Evolutionary conservation across 2,113 vertebrate genomes (phyloP).

Genomic region (Tragelaphus imberbis): DNA sequence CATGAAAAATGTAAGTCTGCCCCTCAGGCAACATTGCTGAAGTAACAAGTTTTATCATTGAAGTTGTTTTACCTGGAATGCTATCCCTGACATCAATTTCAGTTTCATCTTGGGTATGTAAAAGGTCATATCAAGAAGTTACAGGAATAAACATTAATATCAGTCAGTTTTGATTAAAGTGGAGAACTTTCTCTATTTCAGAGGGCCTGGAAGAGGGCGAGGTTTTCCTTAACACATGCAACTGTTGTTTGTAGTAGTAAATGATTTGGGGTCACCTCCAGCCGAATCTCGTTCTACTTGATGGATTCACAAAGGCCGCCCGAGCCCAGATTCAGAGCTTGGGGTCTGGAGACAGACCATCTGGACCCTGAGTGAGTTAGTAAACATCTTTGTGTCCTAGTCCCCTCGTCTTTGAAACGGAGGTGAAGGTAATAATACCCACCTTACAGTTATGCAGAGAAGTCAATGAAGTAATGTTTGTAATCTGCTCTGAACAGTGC

Average conservation of each 20-base stretch:
- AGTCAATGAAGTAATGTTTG: background rate
- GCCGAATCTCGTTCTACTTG: background rate
- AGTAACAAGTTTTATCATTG: conserved; percentile 33
- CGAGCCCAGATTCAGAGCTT: background rate
- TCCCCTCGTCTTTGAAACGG: background rate
- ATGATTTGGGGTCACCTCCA: background rate
- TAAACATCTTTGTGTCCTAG: background rate
- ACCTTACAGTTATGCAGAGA: background rate
- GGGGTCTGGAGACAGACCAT: background rate
- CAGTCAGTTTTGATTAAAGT: conserved; percentile 22
- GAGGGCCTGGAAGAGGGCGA: background rate
- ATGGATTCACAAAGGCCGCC: background rate
- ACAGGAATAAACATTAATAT: background rate
- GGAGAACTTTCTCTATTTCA: background rate
- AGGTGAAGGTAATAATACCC: background rate
- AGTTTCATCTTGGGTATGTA: background rate
- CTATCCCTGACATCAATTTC: background rate
- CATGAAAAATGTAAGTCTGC: conserved; percentile 24
- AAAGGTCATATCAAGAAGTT: conserved; percentile 41
- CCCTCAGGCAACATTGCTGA: background rate
- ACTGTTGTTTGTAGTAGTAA: background rate
- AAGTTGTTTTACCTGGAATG: background rate
- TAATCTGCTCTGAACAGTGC: background rate
- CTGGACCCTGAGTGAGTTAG: background rate
- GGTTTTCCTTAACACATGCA: background rate